phyloP scores from a whole-genome alignment of 1,140 invertebrate genomes.

The Cherax destructor region DNA sequence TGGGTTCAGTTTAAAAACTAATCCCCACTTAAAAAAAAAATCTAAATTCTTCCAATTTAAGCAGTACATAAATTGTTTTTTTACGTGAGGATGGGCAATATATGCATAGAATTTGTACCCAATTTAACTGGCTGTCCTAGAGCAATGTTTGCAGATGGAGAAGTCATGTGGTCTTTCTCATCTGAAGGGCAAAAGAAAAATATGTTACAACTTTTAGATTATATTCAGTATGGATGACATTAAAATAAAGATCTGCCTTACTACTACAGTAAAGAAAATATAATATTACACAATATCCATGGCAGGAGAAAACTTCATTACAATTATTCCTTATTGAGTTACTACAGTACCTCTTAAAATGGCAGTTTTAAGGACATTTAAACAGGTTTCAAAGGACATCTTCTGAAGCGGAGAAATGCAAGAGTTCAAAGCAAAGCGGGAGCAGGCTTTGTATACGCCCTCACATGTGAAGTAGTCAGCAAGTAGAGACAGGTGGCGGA shows the following conservation, averaged over 20 bases:
- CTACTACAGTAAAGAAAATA: too few relatives aligned
- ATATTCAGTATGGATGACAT: not conserved
- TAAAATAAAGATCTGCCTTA: too few relatives aligned
- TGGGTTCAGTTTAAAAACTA: too few relatives aligned
- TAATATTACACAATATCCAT: too few relatives aligned
- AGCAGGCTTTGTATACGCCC: constrained; percentile 92
- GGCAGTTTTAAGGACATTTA: constrained; percentile 90
- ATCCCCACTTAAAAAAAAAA: too few relatives aligned
- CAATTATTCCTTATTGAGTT: not conserved
- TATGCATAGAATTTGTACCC: constrained; percentile 81
- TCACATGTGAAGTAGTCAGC: constrained; percentile 99
- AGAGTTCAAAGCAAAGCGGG: constrained; percentile 90
- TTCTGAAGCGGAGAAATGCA: constrained; percentile 95
- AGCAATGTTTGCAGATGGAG: constrained; percentile 92
- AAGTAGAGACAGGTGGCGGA: constrained; percentile 92
- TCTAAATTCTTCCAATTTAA: too few relatives aligned
- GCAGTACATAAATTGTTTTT: too few relatives aligned
- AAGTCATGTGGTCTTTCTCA: constrained; percentile 84
- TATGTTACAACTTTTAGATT: not conserved
- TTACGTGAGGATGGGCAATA: not conserved
- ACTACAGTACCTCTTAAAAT: constrained; percentile 79
- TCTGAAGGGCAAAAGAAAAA: constrained; percentile 75
- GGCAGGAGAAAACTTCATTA: too few relatives aligned
- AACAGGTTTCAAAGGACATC: constrained; percentile 97
- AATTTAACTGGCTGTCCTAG: constrained; percentile 87